A percentile compares a stretch with the other conserved stretches of the same genome.
phyloP scores from a whole-genome alignment of 2,888 invertebrate genomes.

The Drosophila longiperda region DNA sequence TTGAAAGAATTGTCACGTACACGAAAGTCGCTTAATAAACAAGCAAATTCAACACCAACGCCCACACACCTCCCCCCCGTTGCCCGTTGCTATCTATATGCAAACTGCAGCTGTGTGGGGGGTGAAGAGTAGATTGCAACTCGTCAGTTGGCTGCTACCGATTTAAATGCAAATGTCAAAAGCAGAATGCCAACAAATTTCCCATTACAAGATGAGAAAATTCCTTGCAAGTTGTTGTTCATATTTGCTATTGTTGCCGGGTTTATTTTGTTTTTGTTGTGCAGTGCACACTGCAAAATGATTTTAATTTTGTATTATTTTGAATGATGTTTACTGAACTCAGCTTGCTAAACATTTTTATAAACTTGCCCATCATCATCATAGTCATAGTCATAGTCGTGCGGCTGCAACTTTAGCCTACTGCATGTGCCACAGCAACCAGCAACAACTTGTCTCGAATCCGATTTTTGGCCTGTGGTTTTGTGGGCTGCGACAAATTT shows the following conservation, averaged over 20 bases:
- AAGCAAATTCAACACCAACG: slow-evolving; percentile 23
- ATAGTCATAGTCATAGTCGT: slow-evolving; percentile 40
- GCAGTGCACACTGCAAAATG: slow-evolving; percentile 16
- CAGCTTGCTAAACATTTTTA: slow-evolving; percentile 36
- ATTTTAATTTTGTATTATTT: not conserved
- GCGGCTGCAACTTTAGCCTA: slow-evolving; percentile 27
- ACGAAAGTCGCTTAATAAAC: slow-evolving; percentile 61
- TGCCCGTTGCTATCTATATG: slow-evolving; percentile 4
- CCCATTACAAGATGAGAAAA: slow-evolving; percentile 56
- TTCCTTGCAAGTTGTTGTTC: slow-evolving; percentile 23
- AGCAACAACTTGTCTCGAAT: slow-evolving; percentile 34
- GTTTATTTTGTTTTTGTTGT: slow-evolving; percentile 26
- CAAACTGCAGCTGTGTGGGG: slow-evolving; percentile 4
- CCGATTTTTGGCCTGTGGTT: slow-evolving; percentile 59
- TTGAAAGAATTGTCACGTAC: slow-evolving; percentile 65
- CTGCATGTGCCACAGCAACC: slow-evolving; percentile 3
- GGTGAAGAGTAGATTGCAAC: slow-evolving; percentile 4
- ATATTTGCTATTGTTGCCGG: slow-evolving; percentile 7
- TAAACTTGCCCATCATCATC: slow-evolving; percentile 50
- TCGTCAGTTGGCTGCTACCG: slow-evolving; percentile 17
- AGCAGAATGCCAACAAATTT: slow-evolving; percentile 38
- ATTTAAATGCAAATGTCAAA: slow-evolving; percentile 62
- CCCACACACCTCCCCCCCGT: not conserved
- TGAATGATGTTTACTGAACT: slow-evolving; percentile 8
- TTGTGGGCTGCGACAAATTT: slow-evolving; percentile 46